Evolutionary conservation across 2,113 vertebrate genomes (phyloP).

Genomic region (Nicator chloris): DNA sequence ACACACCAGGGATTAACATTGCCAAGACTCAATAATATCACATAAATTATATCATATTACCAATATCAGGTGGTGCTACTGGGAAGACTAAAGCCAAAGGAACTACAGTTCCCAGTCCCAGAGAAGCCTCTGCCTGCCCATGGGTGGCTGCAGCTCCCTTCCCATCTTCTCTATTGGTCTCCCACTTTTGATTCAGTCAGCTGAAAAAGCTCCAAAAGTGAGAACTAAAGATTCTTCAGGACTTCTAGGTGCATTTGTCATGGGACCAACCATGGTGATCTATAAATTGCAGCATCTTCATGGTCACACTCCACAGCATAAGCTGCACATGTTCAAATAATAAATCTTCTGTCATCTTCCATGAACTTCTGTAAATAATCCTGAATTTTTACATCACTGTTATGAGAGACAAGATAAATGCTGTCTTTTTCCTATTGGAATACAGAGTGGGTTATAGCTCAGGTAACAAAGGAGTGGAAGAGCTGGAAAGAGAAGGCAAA

Average conservation of each 20-base stretch:
- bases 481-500: neutral
- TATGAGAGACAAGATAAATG: neutral
- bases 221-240: neutral
- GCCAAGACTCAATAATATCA: neutral
- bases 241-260: neutral
- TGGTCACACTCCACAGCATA: fast-evolving
- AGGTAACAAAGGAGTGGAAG: neutral
- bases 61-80: neutral
- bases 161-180: neutral
- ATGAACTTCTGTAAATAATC: neutral
- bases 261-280: neutral
- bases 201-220: neutral
- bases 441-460: neutral
- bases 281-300: neutral
- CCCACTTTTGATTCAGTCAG: neutral
- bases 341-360: neutral
- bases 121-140: neutral
- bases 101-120: neutral
- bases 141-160: neutral
- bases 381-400: neutral
- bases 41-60: neutral
- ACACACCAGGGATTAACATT: neutral
- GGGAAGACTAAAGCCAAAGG: neutral
- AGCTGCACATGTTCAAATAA: neutral
- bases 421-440: neutral